A percentile compares a stretch with the other conserved stretches of the same genome.
Conservation (phyloP, 2,797 vertebrate species). For the Cygnus olor region DNA sequence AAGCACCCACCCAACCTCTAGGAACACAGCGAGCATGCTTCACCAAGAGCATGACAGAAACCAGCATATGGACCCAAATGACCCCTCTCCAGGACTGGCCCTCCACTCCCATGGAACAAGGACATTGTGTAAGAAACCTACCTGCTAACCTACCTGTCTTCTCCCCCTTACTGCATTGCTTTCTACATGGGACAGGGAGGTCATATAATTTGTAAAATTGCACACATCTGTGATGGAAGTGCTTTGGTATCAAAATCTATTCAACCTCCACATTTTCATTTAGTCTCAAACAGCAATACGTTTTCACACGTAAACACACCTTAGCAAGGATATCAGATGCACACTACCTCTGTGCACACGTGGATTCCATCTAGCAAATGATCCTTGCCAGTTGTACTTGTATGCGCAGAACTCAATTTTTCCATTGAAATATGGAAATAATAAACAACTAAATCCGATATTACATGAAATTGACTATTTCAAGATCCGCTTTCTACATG, state of each 20-base stretch:
- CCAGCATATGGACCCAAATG: background rate
- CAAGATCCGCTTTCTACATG: background rate
- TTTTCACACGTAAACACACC: too few species aligned
- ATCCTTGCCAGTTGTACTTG: background rate
- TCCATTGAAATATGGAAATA: background rate
- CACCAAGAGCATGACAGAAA: background rate
- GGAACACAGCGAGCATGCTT: background rate
- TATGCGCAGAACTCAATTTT: background rate
- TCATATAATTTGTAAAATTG: background rate
- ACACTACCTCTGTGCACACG: background rate
- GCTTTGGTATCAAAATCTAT: background rate
- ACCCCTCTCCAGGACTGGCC: background rate
- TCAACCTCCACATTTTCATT: background rate
- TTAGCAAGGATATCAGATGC: background rate
- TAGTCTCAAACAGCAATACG: background rate
- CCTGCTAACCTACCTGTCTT: background rate
- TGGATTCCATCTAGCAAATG: background rate
- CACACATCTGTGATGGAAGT: background rate
- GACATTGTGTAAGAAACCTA: background rate
- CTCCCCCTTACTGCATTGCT: background rate
- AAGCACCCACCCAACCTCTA: background rate
- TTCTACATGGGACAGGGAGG: background rate
- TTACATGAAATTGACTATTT: background rate
- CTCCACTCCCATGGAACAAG: background rate
- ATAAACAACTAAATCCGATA: background rate